Conservation (phyloP, 1,140 invertebrate species). For the Triops cancriformis region DNA sequence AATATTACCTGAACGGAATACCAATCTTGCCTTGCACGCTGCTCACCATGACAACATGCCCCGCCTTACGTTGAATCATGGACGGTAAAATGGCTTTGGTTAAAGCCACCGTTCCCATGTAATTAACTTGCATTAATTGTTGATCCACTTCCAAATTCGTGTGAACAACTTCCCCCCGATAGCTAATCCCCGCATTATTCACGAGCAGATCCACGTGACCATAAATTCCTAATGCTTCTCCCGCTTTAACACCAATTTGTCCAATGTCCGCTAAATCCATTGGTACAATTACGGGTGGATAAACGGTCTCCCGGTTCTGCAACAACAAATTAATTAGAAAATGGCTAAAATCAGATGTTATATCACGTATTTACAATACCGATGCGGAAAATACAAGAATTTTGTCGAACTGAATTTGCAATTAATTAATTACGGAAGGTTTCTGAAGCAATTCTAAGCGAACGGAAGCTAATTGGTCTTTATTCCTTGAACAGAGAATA, state of each 20-base stretch:
- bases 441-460: conserved; percentile 54
- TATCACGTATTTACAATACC: too few relatives aligned
- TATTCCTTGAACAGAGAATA: conserved; percentile 69
- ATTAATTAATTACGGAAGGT: background rate
- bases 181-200: conserved; percentile 80
- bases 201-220: conserved; percentile 78
- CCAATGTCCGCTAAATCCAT: conserved; percentile 69
- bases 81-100: conserved; percentile 78
- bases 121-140: conserved; percentile 87
- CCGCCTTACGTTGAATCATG: conserved; percentile 67
- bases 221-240: conserved; percentile 53
- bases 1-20: conserved; percentile 68
- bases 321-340: conserved; percentile 26
- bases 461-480: conserved; percentile 68
- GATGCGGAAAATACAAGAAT: too few relatives aligned
- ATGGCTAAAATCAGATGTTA: conserved; percentile 27
- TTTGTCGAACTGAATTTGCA: too few relatives aligned
- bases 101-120: conserved; percentile 81
- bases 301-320: conserved; percentile 38
- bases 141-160: conserved; percentile 77
- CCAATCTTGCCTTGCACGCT: conserved; percentile 87
- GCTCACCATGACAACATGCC: conserved; percentile 83
- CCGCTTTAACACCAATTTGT: conserved; percentile 51
- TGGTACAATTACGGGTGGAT: conserved; percentile 62
- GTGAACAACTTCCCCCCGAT: conserved; percentile 62